Conservation (phyloP, 2,888 invertebrate genomes). For the Rugalucina vietnamica region DNA sequence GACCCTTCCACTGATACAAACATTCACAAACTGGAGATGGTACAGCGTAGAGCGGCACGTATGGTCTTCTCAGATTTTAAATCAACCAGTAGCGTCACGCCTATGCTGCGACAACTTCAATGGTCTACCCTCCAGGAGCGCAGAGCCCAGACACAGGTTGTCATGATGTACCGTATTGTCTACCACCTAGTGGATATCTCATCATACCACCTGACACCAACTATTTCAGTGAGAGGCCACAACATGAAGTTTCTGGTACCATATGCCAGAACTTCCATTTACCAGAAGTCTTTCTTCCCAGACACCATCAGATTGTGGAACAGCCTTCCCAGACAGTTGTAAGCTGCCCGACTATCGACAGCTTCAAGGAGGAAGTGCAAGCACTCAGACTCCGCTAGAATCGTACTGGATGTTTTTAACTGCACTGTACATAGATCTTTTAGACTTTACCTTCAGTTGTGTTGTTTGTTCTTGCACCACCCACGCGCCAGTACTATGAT, state of each 20-base stretch:
- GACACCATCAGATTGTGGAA: slow-evolving; percentile 26
- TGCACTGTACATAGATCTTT: not conserved
- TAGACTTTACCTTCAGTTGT: no score
- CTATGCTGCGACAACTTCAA: slow-evolving; percentile 25
- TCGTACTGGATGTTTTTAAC: not conserved
- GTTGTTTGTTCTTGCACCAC: no score
- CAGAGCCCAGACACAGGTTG: slow-evolving; percentile 25
- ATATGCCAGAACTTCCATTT: slow-evolving; percentile 18
- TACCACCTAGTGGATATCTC: slow-evolving; percentile 9
- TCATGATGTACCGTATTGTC: slow-evolving; percentile 16
- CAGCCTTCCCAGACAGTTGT: slow-evolving; percentile 12
- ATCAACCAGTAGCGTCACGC: slow-evolving; percentile 25
- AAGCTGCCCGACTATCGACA: slow-evolving; percentile 7
- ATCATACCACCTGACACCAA: slow-evolving; percentile 9
- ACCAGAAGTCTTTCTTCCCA: slow-evolving; percentile 25
- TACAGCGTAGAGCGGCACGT: slow-evolving; percentile 15
- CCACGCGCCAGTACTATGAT: no score
- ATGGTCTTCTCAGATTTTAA: slow-evolving; percentile 16
- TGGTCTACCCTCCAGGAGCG: slow-evolving; percentile 23
- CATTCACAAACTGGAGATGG: slow-evolving; percentile 14
- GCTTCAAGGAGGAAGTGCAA: not conserved
- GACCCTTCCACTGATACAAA: slow-evolving; percentile 20
- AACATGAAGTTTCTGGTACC: slow-evolving; percentile 10
- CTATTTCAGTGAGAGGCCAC: slow-evolving; percentile 15
- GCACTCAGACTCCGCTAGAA: not conserved